A percentile compares a stretch with the other conserved stretches of the same genome.
These are phyloP conservation scores for Drosophila persimilis DNA, from an alignment of 1,140 invertebrate species.

Conservation along the genomic window DNA sequence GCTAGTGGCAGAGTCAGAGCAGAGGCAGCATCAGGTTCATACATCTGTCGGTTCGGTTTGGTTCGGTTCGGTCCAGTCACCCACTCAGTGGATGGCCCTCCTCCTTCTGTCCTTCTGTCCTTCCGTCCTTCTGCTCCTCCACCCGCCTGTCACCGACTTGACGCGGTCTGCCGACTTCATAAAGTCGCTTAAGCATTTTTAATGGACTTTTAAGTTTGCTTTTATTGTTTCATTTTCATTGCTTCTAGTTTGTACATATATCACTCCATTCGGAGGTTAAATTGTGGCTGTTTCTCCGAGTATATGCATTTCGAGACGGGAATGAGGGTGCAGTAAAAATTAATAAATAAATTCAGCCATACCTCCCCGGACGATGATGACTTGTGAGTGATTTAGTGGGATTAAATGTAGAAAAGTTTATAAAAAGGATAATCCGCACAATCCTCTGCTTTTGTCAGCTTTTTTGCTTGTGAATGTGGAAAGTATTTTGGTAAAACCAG, in stretches of 20 bases:
- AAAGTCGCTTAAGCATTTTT: conserved; percentile 74
- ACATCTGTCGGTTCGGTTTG: conserved; percentile 21
- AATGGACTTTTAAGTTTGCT: conserved; percentile 80
- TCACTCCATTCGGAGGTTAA: background rate
- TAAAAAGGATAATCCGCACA: too few species aligned
- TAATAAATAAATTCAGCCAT: too few species aligned
- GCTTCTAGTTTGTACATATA: conserved; percentile 31
- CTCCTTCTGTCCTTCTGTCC: background rate
- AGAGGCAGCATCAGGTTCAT: conserved; percentile 25
- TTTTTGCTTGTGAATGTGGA: too few species aligned
- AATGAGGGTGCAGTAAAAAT: too few species aligned
- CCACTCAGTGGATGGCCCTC: conserved; percentile 8
- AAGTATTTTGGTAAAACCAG: too few species aligned
- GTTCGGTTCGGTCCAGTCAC: conserved; percentile 25
- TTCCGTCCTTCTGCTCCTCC: background rate
- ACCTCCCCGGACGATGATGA: too few species aligned
- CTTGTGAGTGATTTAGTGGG: too few species aligned
- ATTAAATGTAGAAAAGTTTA: too few species aligned
- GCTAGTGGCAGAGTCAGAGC: background rate
- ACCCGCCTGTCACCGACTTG: conserved; percentile 51
- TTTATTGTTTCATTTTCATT: conserved; percentile 63
- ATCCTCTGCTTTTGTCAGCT: too few species aligned
- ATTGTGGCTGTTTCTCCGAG: too few species aligned
- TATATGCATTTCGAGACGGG: too few species aligned
- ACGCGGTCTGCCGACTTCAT: conserved; percentile 66